These are phyloP conservation scores for Microctonus aethiopoides DNA, from an alignment of 2,888 invertebrate genomes.

Conservation along the genomic window DNA sequence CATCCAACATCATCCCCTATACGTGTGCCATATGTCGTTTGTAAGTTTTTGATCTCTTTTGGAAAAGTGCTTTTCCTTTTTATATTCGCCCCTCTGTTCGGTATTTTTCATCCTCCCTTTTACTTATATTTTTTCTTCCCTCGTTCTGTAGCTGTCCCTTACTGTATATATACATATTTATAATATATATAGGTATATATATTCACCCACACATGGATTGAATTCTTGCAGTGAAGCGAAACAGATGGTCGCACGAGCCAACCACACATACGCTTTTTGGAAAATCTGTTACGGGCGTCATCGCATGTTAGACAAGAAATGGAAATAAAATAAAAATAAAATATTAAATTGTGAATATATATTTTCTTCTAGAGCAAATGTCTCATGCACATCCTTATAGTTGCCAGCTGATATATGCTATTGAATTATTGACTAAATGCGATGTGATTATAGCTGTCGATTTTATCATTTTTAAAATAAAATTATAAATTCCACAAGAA, in stretches of 20 bases:
- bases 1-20: background rate
- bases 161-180: background rate
- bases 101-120: conserved; percentile 17
- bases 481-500: too few species aligned
- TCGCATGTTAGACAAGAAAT: conserved; percentile 2
- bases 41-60: conserved; percentile 6
- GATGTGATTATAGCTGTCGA: conserved; percentile 36
- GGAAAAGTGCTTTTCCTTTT: background rate
- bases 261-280: conserved; percentile 34
- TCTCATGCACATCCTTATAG: too few species aligned
- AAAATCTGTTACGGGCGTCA: conserved; percentile 34
- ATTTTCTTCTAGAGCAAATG: conserved; percentile 1
- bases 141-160: background rate
- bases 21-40: background rate
- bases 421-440: too few species aligned
- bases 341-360: background rate
- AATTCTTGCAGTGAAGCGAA: conserved; percentile 35
- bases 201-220: background rate
- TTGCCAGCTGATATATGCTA: conserved; percentile 2
- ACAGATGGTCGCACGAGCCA: conserved; percentile 55
- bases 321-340: background rate
- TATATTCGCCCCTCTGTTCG: background rate
- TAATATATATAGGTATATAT: too few species aligned
- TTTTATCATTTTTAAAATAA: conserved; percentile 25
- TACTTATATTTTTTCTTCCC: background rate